Conservation (phyloP, 2,888 invertebrate species). For the Habroteleia sp. region DNA sequence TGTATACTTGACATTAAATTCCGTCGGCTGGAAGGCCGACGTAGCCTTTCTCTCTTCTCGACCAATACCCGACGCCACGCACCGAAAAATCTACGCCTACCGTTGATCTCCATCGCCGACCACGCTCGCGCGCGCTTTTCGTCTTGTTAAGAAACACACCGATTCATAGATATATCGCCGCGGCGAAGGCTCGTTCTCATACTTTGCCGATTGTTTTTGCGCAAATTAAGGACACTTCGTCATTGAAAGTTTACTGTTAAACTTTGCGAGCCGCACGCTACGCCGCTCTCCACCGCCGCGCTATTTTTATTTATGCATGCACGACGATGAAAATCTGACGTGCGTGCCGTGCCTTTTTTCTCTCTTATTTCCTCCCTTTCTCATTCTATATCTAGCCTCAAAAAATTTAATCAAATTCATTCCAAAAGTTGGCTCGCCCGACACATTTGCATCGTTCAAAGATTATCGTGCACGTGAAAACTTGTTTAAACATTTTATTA, state of each 20-base stretch:
- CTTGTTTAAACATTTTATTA: too few relatives aligned
- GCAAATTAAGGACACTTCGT: constrained; percentile 63
- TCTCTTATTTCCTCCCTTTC: neutral
- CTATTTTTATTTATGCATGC: constrained; percentile 58
- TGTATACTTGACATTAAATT: constrained; percentile 80
- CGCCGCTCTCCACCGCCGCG: constrained; percentile 40
- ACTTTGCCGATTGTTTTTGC: constrained; percentile 64
- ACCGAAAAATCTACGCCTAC: constrained; percentile 77
- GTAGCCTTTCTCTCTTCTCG: constrained; percentile 77
- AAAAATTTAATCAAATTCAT: too few relatives aligned
- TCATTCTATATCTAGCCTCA: too few relatives aligned
- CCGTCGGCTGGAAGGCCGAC: constrained; percentile 75
- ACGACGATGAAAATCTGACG: constrained; percentile 43
- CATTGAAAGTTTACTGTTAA: constrained; percentile 59
- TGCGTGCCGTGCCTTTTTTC: constrained; percentile 16
- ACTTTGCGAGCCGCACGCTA: constrained; percentile 57
- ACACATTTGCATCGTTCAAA: too few relatives aligned
- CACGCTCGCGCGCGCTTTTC: constrained; percentile 59
- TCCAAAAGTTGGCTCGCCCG: too few relatives aligned
- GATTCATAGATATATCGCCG: constrained; percentile 56
- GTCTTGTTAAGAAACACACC: constrained; percentile 57
- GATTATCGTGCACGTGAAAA: too few relatives aligned
- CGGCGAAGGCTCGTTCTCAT: constrained; percentile 59
- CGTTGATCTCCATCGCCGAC: constrained; percentile 64
- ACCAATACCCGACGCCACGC: constrained; percentile 74